phyloP scores from a whole-genome alignment of 1,140 invertebrate genomes.

The Eriosoma lanigerum region DNA sequence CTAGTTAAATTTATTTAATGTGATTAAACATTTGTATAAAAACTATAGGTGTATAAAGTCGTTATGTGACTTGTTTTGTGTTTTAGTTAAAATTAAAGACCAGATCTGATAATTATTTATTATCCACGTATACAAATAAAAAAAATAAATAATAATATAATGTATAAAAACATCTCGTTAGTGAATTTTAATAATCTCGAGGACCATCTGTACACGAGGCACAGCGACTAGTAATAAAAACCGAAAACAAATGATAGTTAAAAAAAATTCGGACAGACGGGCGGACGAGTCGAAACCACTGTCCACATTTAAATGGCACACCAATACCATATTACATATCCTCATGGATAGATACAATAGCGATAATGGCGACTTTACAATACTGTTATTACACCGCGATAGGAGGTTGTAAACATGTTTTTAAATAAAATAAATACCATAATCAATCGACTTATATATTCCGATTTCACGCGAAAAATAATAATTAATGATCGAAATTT shows the following conservation, averaged over 20 bases:
- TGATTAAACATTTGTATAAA: too few relatives aligned
- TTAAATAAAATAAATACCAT: too few relatives aligned
- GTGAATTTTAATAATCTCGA: constrained; percentile 42
- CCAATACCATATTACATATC: too few relatives aligned
- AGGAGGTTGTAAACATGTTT: background rate
- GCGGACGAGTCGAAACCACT: background rate
- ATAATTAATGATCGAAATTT: too few relatives aligned
- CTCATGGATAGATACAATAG: background rate
- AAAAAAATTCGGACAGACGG: background rate
- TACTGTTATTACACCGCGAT: background rate
- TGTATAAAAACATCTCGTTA: constrained; percentile 40
- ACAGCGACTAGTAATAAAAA: constrained; percentile 29
- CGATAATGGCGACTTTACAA: background rate
- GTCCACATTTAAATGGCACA: background rate
- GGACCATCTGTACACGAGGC: background rate
- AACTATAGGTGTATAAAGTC: too few relatives aligned
- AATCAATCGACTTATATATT: too few relatives aligned
- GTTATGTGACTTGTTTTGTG: too few relatives aligned
- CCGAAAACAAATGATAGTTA: constrained; percentile 26
- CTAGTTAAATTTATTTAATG: too few relatives aligned
- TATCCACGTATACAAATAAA: background rate
- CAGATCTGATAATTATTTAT: background rate
- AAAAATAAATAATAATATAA: background rate
- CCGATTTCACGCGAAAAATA: background rate
- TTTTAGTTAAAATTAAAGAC: background rate